These are phyloP conservation scores for Eudemis profundana DNA, from an alignment of 2,888 invertebrate genomes.

Conservation along the genomic window DNA sequence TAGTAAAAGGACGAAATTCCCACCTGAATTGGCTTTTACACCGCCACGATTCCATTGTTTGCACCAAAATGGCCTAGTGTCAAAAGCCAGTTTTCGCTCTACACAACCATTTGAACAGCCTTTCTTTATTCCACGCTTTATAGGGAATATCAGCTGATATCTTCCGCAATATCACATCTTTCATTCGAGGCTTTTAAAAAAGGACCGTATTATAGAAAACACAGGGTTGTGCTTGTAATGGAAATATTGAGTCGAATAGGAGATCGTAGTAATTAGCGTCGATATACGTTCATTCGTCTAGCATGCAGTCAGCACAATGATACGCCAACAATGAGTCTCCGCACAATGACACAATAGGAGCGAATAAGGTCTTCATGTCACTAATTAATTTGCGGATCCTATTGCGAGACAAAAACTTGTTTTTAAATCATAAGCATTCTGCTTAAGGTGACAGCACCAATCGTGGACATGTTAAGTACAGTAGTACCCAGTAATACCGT, in stretches of 20 bases:
- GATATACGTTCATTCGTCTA: constrained; percentile 34
- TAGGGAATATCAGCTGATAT: neutral
- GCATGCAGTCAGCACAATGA: constrained; percentile 34
- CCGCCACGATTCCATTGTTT: constrained; percentile 9
- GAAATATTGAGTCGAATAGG: neutral
- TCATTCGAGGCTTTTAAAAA: neutral
- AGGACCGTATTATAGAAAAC: neutral
- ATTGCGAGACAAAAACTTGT: constrained; percentile 11
- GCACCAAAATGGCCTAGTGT: constrained; percentile 13
- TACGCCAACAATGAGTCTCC: constrained; percentile 33
- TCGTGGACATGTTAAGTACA: too few species aligned
- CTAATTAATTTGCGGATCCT: constrained; percentile 65
- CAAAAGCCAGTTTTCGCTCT: constrained; percentile 19
- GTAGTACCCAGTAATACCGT: too few species aligned
- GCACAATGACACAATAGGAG: constrained; percentile 68
- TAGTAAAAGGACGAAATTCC: neutral
- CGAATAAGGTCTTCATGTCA: constrained; percentile 64
- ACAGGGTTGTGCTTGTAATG: neutral
- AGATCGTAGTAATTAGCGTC: neutral
- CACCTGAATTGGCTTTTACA: constrained; percentile 6
- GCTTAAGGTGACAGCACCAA: too few species aligned
- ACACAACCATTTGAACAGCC: constrained; percentile 5
- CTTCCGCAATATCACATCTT: neutral
- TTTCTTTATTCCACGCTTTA: constrained; percentile 8
- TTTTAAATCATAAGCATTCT: neutral